phyloP scores from a whole-genome alignment of 1,140 invertebrate genomes.

The Papilio helenus region DNA sequence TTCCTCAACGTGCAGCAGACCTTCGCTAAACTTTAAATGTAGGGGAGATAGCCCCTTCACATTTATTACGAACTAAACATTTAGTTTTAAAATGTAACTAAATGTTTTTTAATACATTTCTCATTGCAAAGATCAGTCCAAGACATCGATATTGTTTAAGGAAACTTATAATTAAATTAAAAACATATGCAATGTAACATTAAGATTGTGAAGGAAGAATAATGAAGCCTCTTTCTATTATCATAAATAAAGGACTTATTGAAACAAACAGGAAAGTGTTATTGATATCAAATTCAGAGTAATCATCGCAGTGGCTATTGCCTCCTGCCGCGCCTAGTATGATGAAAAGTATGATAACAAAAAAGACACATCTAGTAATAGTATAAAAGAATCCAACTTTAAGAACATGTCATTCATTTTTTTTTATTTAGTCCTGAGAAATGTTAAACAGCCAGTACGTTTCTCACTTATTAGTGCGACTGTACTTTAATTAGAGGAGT shows the following conservation, averaged over 20 bases:
- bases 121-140: too few species aligned
- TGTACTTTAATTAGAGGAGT: conserved; percentile 12
- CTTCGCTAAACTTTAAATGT: neutral
- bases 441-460: neutral
- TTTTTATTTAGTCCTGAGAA: neutral
- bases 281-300: neutral
- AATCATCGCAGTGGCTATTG: neutral
- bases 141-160: too few species aligned
- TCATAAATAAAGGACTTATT: neutral
- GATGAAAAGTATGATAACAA: neutral
- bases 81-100: neutral
- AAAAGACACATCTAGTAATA: neutral
- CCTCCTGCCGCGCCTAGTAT: neutral
- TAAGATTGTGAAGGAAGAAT: neutral
- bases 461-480: neutral
- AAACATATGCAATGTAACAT: neutral
- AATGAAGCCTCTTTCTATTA: neutral
- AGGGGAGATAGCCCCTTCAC: neutral
- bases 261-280: neutral
- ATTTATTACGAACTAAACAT: neutral
- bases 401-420: too few species aligned
- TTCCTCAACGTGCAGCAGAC: neutral
- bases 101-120: neutral
- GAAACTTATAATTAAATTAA: too few species aligned
- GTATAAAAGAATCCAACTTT: neutral